phyloP scores from a whole-genome alignment of 2,888 invertebrate species.

The Acleris sparsana region DNA sequence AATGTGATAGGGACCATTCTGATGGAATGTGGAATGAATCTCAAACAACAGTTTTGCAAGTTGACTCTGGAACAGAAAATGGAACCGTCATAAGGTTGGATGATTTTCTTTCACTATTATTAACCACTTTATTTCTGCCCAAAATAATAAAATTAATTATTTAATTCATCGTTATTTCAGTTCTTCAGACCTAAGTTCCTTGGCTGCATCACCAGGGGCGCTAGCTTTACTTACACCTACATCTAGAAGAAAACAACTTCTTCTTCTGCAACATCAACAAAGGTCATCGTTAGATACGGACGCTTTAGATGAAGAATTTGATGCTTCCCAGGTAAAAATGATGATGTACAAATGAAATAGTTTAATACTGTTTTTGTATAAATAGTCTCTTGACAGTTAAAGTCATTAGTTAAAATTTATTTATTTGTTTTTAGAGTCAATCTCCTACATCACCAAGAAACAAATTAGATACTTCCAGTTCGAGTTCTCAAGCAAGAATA shows the following conservation, averaged over 20 bases:
- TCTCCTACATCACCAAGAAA: slow-evolving; percentile 81
- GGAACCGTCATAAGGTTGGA: slow-evolving; percentile 80
- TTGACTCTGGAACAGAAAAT: slow-evolving; percentile 87
- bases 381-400: no score
- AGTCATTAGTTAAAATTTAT: no score
- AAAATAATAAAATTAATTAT: no score
- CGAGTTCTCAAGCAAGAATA: slow-evolving; percentile 65
- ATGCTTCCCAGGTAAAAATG: slow-evolving; percentile 81
- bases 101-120: slow-evolving; percentile 1
- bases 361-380: no score
- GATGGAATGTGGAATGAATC: slow-evolving; percentile 96
- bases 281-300: slow-evolving; percentile 94
- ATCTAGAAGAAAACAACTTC: slow-evolving; percentile 89
- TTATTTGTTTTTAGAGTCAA: slow-evolving; percentile 66
- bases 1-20: slow-evolving; percentile 88
- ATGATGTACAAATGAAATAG: no score
- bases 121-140: no score
- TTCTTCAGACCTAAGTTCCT: slow-evolving; percentile 78
- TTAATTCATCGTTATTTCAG: slow-evolving; percentile 49
- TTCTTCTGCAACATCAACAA: slow-evolving; percentile 92
- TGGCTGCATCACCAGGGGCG: slow-evolving; percentile 81
- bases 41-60: slow-evolving; percentile 91
- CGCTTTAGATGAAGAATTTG: slow-evolving; percentile 88
- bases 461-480: slow-evolving; percentile 73
- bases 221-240: slow-evolving; percentile 89